These are phyloP conservation scores for Aselliscus stoliczkanus DNA, from an alignment of 2,797 vertebrate genomes.

Conservation along the genomic window DNA sequence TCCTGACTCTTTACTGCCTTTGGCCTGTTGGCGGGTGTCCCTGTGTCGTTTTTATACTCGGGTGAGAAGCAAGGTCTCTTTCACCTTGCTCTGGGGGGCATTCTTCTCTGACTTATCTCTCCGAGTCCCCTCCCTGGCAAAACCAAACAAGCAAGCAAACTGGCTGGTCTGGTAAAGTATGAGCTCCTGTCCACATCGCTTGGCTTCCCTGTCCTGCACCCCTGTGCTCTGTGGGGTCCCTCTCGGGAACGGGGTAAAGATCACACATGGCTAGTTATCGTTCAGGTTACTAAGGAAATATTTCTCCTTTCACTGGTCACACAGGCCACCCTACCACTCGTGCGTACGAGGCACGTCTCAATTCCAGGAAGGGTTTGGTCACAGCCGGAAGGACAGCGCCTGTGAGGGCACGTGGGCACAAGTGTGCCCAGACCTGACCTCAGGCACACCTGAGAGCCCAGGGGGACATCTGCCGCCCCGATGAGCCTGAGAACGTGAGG, in stretches of 20 bases:
- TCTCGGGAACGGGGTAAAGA: neutral
- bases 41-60: neutral
- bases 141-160: neutral
- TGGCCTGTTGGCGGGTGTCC: neutral
- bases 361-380: neutral
- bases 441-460: neutral
- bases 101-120: neutral
- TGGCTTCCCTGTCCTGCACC: neutral
- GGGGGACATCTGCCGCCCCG: rapidly evolving
- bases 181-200: rapidly evolving
- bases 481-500: neutral
- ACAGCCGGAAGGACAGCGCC: neutral
- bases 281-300: neutral
- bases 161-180: neutral
- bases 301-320: neutral
- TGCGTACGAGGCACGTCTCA: neutral
- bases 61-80: neutral
- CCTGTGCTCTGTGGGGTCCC: neutral
- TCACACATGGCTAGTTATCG: neutral
- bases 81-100: neutral
- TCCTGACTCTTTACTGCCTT: neutral
- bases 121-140: neutral
- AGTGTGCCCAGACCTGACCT: neutral
- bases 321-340: neutral
- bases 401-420: neutral